Evolutionary conservation across 2,888 invertebrate species (phyloP), one percentile per base, ranked within the genome.

Genomic region (Drosophila diplacantha): DNA sequence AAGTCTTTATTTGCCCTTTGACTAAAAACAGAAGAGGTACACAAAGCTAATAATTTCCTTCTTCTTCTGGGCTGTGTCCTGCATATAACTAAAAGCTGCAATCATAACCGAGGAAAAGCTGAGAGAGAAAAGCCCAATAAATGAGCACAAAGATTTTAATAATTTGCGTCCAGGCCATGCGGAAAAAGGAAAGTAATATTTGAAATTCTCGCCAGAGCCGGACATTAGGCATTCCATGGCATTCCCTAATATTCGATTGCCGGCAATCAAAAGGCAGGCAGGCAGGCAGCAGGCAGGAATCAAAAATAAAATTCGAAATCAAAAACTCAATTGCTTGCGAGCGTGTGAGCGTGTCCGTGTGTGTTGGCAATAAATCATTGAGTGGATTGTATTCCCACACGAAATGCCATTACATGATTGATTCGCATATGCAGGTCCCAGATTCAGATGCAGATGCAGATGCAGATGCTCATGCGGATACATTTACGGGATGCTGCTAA

Each of bases 371-470:
- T 68, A 60, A 68, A 68, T 69, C 62, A 68, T 60, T 60, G 69
- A 68, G 29, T 60, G 50, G 56, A 37, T 50, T 59, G 46, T 43
- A 31, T 65, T 49, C 38, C 46, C 50, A 32, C 37, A 53, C 52
- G 41, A 55, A 46, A 49, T 41, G 38, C 58, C 69, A 64, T 62
- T 65, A 65, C 59, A 60, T 75, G 73, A 73, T 73, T 73, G 73
- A 75, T 65, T 57, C 44, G 44, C 55, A 44, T 32, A 50, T 55
- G 38, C 53, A 57, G 51, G 44, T 63, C 20, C 16, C 18, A n/a
- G 18, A 47, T 46, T 24, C 59, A 32, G 43, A 16, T 22, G 12
- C 41, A 39, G 39, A 32, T 32, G 12, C 32, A n/a, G 31, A 50
- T 20, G 20, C 20, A 22, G 22, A 22, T 32, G 12, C 32, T 12